Percentiles rank a stretch among this genome's conserved stretches.
These are phyloP conservation scores for Syngnathus typhle DNA, from an alignment of 2,113 vertebrate species.

Conservation along the genomic window DNA sequence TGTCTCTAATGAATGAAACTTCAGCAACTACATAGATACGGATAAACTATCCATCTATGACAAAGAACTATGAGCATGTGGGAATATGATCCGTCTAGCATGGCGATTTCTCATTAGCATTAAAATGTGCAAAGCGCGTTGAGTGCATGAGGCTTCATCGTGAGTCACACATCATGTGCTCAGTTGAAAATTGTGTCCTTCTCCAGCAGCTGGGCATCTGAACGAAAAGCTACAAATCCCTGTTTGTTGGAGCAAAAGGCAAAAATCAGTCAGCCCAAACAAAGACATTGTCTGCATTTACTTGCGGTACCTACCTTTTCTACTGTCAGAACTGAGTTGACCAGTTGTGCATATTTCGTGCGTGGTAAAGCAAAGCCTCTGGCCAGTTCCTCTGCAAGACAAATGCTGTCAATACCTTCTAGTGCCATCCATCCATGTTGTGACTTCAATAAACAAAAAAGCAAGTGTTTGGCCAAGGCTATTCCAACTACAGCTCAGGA, in stretches of 20 bases:
- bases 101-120: no score
- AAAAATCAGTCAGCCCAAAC: conserved; percentile 10
- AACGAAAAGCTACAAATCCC: conserved; percentile 53
- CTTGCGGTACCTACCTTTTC: conserved; percentile 44
- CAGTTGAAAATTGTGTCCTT: background rate
- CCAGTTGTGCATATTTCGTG: conserved; percentile 16
- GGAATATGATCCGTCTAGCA: no score
- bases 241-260: conserved; percentile 24
- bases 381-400: conserved; percentile 41
- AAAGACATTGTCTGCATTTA: background rate
- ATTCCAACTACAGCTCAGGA: no score
- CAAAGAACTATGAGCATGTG: no score
- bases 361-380: conserved; percentile 42
- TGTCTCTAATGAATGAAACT: no score
- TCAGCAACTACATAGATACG: background rate
- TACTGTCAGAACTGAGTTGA: conserved; percentile 50
- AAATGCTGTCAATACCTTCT: background rate
- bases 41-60: no score
- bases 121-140: no score
- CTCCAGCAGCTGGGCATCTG: conserved; percentile 35
- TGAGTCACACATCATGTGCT: background rate
- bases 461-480: no score
- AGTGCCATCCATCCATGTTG: no score
- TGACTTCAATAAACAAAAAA: background rate
- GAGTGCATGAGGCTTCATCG: no score